Percentiles rank a stretch among this genome's conserved stretches.
These are phyloP conservation scores for Mustelus asterias DNA, from an alignment of 2,113 vertebrate species.

Conservation along the genomic window DNA sequence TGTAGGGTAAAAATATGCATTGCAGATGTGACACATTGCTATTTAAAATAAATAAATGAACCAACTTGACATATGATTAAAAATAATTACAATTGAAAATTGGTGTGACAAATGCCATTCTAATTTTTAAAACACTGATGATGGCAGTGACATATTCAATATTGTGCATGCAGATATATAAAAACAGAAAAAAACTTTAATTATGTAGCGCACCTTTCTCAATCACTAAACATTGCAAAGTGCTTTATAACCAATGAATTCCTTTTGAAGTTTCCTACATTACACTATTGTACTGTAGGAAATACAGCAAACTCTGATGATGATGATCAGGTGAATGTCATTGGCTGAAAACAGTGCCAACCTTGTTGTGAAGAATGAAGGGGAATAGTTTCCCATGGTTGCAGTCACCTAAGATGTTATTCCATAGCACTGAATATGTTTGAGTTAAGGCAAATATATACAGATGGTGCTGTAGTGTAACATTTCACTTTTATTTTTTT, in stretches of 20 bases:
- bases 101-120: not conserved
- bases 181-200: no score
- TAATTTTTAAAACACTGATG: not conserved
- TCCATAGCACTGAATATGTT: not conserved
- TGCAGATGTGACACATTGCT: not conserved
- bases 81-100: not conserved
- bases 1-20: not conserved
- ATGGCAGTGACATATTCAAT: not conserved
- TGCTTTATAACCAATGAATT: not conserved
- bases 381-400: not conserved
- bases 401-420: not conserved
- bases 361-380: not conserved
- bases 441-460: not conserved
- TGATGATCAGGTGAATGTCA: not conserved
- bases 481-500: conserved; percentile 45
- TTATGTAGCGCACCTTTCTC: not conserved
- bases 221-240: not conserved
- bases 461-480: not conserved
- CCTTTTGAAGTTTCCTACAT: not conserved
- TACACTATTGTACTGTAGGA: not conserved
- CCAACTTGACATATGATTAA: not conserved
- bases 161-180: not conserved
- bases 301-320: not conserved
- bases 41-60: not conserved
- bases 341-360: not conserved